A percentile compares a stretch with the other conserved stretches of the same genome.
phyloP scores from a whole-genome alignment of 2,113 vertebrate species.

The Indicator maculatus region DNA sequence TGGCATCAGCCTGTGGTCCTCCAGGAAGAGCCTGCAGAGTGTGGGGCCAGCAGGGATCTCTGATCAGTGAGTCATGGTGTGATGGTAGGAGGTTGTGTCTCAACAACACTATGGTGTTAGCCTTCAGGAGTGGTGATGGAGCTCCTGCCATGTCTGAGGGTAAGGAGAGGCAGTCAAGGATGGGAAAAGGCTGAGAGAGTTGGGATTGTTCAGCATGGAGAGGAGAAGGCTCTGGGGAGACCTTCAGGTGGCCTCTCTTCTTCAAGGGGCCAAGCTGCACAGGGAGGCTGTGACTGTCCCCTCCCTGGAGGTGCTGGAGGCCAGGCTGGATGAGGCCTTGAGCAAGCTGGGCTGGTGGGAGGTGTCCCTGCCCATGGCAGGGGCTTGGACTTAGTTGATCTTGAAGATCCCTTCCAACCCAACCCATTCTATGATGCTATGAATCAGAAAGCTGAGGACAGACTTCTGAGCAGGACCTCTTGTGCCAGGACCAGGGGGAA shows the following conservation, averaged over 20 bases:
- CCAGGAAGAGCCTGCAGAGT: not conserved
- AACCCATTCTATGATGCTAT: no score
- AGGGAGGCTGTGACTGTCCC: no score
- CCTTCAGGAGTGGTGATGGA: not conserved
- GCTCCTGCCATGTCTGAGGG: not conserved
- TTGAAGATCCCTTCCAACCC: no score
- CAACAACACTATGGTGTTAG: not conserved
- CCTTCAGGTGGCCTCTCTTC: not conserved
- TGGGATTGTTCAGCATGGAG: not conserved
- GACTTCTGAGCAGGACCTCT: no score
- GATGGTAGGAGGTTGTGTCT: not conserved
- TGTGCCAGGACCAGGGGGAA: no score
- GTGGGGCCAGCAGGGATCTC: not conserved
- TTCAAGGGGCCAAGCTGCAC: not conserved
- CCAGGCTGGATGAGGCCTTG: no score
- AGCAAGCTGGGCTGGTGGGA: not conserved
- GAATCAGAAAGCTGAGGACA: no score
- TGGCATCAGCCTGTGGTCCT: not conserved
- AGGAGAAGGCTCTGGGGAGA: not conserved
- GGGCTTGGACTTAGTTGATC: no score
- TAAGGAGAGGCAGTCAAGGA: not conserved
- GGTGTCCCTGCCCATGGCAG: not conserved
- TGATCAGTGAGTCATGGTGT: not conserved
- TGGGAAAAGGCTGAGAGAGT: not conserved
- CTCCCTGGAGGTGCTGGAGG: no score